Evolutionary conservation across 1,140 invertebrate genomes (phyloP).

Genomic region (Goniozus legneri): DNA sequence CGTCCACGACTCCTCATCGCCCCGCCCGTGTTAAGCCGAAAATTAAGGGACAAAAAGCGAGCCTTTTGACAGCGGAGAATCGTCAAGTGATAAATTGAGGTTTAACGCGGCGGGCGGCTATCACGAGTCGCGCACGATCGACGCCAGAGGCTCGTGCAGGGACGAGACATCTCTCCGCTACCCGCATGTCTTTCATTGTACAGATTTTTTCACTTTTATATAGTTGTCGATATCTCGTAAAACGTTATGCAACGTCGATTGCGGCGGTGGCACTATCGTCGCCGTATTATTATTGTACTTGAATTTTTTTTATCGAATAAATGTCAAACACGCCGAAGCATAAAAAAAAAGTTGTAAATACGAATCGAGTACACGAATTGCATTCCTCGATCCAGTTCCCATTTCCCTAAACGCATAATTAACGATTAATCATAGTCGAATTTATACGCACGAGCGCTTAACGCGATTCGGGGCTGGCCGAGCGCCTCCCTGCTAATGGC

Average conservation of each 20-base stretch:
- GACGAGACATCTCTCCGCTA: slow-evolving; percentile 53
- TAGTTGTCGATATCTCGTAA: slow-evolving; percentile 51
- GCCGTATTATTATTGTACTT: slow-evolving; percentile 54
- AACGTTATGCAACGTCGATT: slow-evolving; percentile 43
- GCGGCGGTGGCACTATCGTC: slow-evolving; percentile 36
- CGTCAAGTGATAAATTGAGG: no score
- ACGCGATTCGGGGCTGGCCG: no score
- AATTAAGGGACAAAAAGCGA: neutral
- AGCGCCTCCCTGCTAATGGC: slow-evolving; percentile 45
- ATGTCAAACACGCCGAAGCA: slow-evolving; percentile 51
- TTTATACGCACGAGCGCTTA: no score
- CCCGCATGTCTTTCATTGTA: slow-evolving; percentile 57
- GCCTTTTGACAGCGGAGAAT: no score
- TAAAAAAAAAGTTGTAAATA: no score
- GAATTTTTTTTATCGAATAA: slow-evolving; percentile 54
- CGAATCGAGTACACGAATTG: no score
- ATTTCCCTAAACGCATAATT: no score
- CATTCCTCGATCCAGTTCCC: no score
- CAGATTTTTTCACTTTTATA: slow-evolving; percentile 58
- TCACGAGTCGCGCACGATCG: slow-evolving; percentile 16
- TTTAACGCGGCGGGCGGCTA: neutral
- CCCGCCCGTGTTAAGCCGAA: neutral
- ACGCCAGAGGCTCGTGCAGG: slow-evolving; percentile 30
- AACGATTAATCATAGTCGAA: no score
- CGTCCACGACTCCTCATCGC: slow-evolving; percentile 19